A percentile compares a stretch with the other conserved stretches of the same genome.
phyloP scores from a whole-genome alignment of 2,888 invertebrate genomes.

The Tenthredo livida region DNA sequence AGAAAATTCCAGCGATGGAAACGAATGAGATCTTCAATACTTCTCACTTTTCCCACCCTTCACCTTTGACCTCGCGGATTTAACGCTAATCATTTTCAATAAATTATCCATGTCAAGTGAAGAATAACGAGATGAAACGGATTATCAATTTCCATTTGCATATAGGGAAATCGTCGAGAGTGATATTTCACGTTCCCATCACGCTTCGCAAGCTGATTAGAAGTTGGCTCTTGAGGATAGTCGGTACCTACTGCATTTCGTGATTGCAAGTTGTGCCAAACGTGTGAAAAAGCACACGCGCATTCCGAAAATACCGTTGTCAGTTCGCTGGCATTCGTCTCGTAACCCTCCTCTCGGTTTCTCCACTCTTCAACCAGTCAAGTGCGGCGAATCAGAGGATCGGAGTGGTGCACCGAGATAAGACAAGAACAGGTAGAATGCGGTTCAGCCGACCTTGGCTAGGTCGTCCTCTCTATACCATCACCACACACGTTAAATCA shows the following conservation, averaged over 20 bases:
- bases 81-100: background rate
- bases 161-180: background rate
- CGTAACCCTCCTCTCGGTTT: slow-evolving; percentile 31
- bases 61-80: background rate
- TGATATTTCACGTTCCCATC: background rate
- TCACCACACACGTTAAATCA: slow-evolving; percentile 40
- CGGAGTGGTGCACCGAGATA: slow-evolving; percentile 61
- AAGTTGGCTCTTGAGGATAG: background rate
- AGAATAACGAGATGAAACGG: background rate
- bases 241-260: background rate
- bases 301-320: slow-evolving; percentile 50
- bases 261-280: slow-evolving; percentile 25
- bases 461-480: slow-evolving; percentile 69
- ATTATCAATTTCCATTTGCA: background rate
- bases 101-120: background rate
- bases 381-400: slow-evolving; percentile 48
- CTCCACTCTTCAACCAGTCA: slow-evolving; percentile 43
- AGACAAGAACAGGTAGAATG: slow-evolving; percentile 77
- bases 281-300: slow-evolving; percentile 35
- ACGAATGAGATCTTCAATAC: slow-evolving; percentile 23
- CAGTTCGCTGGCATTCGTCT: slow-evolving; percentile 49
- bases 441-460: slow-evolving; percentile 74
- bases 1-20: slow-evolving; percentile 58
- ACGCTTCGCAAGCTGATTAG: background rate
- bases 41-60: background rate